Evolutionary conservation across 2,113 vertebrate genomes (phyloP), one percentile per base, ranked within the genome.

Genomic region (Spilogale gracilis): DNA sequence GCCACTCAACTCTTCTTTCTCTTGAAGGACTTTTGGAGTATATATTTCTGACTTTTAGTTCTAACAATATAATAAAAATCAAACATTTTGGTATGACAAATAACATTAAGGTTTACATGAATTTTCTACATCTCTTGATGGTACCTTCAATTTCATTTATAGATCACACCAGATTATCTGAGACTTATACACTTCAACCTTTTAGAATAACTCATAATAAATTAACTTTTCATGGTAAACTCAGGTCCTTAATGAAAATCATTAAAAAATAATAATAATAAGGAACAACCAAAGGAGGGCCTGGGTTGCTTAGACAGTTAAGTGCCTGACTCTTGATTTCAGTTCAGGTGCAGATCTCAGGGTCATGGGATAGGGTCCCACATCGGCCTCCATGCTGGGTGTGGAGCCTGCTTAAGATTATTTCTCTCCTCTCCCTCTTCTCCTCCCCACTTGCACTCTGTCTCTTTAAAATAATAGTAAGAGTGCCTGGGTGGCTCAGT

Each of bases 321-420:
- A 14, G 18, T 1, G 6, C n/a, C 32, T 7, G n/a, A 69, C 67
- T 38, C 17, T 69, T 69, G 32, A n/a, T 38, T 69, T 69, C 17
- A 18, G 67, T 18, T 69, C 67, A 69, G 16, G 32, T n/a, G 32
- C n/a, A 7, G 32, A 69, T 38, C 67, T 69, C 32, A 69, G 65
- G 16, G 7, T 17, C 16, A n/a, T 9, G 65, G 32, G 8, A n/a
- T n/a, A 18, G 16, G 6, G 65, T 6, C 30, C 14, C 30, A 8
- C 61, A 12, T 67, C 4, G 1, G 61, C 7, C 7, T 69, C 32
- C 0, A 0, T n/a, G 16, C 16, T 3, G 65, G 7, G 2, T 69
- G 5, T n/a, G 65, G 7, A n/a, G 32, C 6, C 14, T 67, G 30
- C 65, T 69, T 17, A 69, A 69, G 32, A 69, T 69, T 69, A n/a